Conservation (phyloP, 2,888 invertebrate species). For the Gisinianus flammeolus region DNA sequence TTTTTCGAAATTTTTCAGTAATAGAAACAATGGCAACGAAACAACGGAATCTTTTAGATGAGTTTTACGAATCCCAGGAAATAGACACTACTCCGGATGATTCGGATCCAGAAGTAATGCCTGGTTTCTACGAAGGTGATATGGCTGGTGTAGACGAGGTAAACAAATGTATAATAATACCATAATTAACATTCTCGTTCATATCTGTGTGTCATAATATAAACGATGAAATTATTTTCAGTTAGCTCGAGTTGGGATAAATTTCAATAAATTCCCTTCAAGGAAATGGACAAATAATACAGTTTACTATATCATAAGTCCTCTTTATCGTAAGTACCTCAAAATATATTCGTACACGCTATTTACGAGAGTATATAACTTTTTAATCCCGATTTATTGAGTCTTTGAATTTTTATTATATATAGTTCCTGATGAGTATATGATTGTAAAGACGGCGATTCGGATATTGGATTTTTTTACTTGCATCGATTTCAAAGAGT, state of each 20-base stretch:
- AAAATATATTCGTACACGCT: not conserved
- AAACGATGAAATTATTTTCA: slow-evolving; percentile 28
- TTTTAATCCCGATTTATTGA: not conserved
- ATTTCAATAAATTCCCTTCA: slow-evolving; percentile 71
- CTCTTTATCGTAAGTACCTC: slow-evolving; percentile 65
- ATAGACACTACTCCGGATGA: not conserved
- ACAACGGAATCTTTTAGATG: slow-evolving; percentile 54
- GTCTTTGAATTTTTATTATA: no score
- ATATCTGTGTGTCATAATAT: slow-evolving; percentile 4
- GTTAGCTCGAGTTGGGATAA: slow-evolving; percentile 67
- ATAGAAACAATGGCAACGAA: slow-evolving; percentile 53
- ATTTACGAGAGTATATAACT: not conserved
- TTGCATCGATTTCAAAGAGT: slow-evolving; percentile 68
- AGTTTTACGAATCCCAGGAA: slow-evolving; percentile 19
- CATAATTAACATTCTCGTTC: not conserved
- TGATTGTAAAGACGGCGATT: slow-evolving; percentile 69
- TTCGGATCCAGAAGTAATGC: slow-evolving; percentile 58
- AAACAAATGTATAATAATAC: not conserved
- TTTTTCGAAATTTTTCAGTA: slow-evolving; percentile 40
- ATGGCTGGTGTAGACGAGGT: slow-evolving; percentile 68
- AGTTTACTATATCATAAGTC: slow-evolving; percentile 72
- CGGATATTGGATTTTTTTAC: slow-evolving; percentile 70
- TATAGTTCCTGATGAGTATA: slow-evolving; percentile 68
- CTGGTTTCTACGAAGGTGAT: slow-evolving; percentile 74
- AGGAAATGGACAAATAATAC: slow-evolving; percentile 71